Percentiles rank a stretch among this genome's conserved stretches.
Conservation (phyloP, 2,113 vertebrate genomes). For the Perognathus longimembris region DNA sequence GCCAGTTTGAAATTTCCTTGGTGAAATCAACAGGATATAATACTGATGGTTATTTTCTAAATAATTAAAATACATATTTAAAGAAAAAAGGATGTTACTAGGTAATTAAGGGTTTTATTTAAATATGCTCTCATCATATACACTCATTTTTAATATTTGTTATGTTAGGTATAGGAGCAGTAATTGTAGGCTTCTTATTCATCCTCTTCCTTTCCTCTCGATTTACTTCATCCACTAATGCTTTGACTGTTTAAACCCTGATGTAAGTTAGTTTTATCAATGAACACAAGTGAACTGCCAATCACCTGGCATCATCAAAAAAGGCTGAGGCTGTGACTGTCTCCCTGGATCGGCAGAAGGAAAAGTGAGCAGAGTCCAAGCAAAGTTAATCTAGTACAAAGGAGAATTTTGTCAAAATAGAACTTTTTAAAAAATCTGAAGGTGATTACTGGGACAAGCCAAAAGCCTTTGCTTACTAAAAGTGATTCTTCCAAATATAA, state of each 20-base stretch:
- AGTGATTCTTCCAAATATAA: neutral
- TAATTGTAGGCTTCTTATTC: neutral
- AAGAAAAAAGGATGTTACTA: neutral
- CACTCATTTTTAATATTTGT: neutral
- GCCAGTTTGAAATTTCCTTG: constrained; percentile 47
- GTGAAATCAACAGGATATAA: constrained; percentile 19
- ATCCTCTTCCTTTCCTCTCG: neutral
- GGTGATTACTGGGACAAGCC: neutral
- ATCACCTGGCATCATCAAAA: neutral
- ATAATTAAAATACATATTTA: constrained; percentile 14
- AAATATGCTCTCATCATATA: neutral
- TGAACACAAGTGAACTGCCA: constrained; percentile 36
- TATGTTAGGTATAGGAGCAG: neutral
- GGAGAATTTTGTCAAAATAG: constrained; percentile 31
- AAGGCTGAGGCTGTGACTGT: neutral
- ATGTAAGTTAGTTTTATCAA: neutral
- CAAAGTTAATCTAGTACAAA: constrained; percentile 30
- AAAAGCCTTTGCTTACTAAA: neutral
- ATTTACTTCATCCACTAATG: constrained; percentile 47
- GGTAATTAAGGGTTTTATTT: constrained; percentile 37
- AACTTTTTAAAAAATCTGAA: constrained; percentile 8
- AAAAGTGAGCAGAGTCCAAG: neutral
- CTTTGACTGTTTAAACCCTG: neutral
- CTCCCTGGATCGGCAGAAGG: neutral
- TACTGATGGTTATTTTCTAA: constrained; percentile 33